Conservation (phyloP, 2,797 vertebrate species). For the Phoeniculus purpureus region DNA sequence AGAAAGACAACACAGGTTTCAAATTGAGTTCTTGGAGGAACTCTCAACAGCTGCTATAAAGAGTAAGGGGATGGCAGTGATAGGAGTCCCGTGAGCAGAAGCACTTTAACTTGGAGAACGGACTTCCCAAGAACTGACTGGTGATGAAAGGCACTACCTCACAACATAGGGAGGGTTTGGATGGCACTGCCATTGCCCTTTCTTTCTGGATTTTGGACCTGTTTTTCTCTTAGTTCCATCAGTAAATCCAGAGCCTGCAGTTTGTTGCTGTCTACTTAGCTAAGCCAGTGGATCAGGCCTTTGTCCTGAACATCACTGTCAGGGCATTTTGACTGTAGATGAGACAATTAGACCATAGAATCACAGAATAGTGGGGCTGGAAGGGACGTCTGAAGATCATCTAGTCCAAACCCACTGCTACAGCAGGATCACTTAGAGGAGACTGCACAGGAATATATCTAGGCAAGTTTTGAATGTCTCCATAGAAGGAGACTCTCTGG, state of each 20-base stretch:
- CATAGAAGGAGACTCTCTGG: no score
- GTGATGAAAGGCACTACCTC: not conserved
- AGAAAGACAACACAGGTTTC: not conserved
- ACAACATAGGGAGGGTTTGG: not conserved
- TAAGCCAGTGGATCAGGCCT: not conserved
- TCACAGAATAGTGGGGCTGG: no score
- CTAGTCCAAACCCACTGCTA: no score
- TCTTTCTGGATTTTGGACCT: not conserved
- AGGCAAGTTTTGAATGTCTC: no score
- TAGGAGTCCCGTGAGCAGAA: not conserved
- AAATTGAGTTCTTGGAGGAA: constrained; percentile 26
- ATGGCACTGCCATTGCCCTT: not conserved
- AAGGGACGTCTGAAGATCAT: no score
- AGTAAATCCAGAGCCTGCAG: not conserved
- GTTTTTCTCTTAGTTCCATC: not conserved
- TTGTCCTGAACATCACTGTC: not conserved
- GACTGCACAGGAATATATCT: no score
- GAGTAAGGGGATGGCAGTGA: not conserved
- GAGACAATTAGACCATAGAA: not conserved
- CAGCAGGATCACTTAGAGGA: no score
- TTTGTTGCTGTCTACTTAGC: not conserved
- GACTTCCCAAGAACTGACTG: not conserved
- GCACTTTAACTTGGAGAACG: not conserved
- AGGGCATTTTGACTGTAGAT: not conserved
- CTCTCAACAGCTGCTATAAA: not conserved